Base-by-base conservation (phyloP, 2,797 vertebrate species). In the Acanthurus leucopareius region DNA sequence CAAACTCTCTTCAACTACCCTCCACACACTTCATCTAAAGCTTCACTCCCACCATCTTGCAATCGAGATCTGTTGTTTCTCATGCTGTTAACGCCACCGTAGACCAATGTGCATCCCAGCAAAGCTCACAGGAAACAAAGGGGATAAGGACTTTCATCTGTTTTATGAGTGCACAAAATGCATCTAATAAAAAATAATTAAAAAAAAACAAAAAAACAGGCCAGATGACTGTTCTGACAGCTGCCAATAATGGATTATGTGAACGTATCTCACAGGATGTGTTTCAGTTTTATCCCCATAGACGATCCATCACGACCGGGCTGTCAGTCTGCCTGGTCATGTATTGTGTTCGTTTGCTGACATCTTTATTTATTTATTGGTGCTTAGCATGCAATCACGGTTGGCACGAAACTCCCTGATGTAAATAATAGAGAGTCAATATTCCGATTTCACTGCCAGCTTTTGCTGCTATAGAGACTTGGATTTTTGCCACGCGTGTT, bases 361-460 rank as follows among this genome's bases (percentile, higher is more conserved):
- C 86, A 88, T 92, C 75, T 90, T 93, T 88, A 92, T 89, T 90
- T 93, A 92, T 94, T 92, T 89, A 93, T 92, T 57, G 40, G 89
- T 88, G 83, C 89, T 90, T 88, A 89, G 91, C 82, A 83, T 89
- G 80, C 87, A 85, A 87, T 90, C 79, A 77, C 68, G 84, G 73
- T 73, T 88, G 83, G 89, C 88, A 89, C 71, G 35, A 82, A 90
- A 79, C 79, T 90, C 90, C 83, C 81, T 66, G 62, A 90, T 92
- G 87, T 88, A 90, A 93, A 94, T 92, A 90, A 92, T 85, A 83
- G 77, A 63, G 61, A 91, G 89, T 93, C 90, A 91, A 94, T 93
- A 91, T 83, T 86, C 66, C 10, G 35, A 83, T 92, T 92, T 93
- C 83, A 82, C 77, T 77, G 87, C 83, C 85, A 87, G 86, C 70